Evolutionary conservation across 1,140 invertebrate species (phyloP).

Genomic region (Elymnias hypermnestra): DNA sequence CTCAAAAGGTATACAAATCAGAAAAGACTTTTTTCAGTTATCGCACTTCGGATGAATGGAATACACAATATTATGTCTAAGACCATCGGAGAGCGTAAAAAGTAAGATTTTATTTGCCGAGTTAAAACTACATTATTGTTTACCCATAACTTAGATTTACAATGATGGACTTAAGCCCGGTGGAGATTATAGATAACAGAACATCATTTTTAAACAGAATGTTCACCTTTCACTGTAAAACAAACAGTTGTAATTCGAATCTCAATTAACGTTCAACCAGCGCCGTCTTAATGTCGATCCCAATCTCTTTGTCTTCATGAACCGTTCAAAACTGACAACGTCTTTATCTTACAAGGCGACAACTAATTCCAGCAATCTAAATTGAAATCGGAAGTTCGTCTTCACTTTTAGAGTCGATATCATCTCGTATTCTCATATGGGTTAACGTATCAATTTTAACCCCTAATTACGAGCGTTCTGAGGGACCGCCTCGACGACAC

Average conservation of each 20-base stretch:
- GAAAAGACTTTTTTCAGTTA: no score
- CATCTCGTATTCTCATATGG: slow-evolving; percentile 9
- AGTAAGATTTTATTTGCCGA: no score
- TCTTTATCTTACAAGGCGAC: slow-evolving; percentile 5
- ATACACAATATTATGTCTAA: no score
- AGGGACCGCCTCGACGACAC: slow-evolving; percentile 40
- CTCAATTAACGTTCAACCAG: neutral
- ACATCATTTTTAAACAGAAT: no score
- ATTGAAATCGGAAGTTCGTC: slow-evolving; percentile 29
- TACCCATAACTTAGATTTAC: no score
- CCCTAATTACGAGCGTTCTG: slow-evolving; percentile 37
- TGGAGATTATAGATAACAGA: no score
- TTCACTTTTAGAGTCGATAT: slow-evolving; percentile 14
- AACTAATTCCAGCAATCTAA: slow-evolving; percentile 28
- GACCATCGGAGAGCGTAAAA: no score
- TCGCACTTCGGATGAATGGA: no score
- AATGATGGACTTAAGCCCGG: no score
- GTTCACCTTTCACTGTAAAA: no score
- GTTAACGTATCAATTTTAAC: slow-evolving; percentile 53
- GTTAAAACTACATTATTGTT: no score
- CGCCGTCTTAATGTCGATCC: neutral
- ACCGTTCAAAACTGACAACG: neutral
- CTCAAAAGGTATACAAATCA: no score
- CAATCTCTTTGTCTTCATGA: neutral
- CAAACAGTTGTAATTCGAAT: neutral